phyloP scores from a whole-genome alignment of 2,888 invertebrate species.

The Scaptomyza flava region DNA sequence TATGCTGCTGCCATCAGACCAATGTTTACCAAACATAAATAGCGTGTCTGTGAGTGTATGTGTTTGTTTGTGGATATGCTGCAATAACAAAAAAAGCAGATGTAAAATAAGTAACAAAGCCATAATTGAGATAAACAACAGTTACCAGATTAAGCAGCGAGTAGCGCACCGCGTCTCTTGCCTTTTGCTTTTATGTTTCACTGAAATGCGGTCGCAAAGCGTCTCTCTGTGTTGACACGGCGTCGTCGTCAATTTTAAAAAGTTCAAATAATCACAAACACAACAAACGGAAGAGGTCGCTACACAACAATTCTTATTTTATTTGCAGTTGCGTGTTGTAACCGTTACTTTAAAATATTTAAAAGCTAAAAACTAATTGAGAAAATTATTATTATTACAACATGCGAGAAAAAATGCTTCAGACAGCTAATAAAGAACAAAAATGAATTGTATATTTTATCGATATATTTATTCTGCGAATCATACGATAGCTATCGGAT shows the following conservation, averaged over 20 bases:
- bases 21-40: constrained; percentile 52
- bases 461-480: constrained; percentile 17
- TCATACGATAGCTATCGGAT: constrained; percentile 12
- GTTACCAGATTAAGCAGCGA: constrained; percentile 29
- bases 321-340: background rate
- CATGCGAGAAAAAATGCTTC: constrained; percentile 50
- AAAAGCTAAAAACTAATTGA: constrained; percentile 32
- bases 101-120: constrained; percentile 13
- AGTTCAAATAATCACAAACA: constrained; percentile 22
- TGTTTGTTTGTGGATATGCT: constrained; percentile 1
- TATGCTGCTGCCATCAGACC: constrained; percentile 16
- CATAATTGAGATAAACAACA: constrained; percentile 28
- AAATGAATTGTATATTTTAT: constrained; percentile 25
- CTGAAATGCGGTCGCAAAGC: constrained; percentile 61
- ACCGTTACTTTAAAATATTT: constrained; percentile 21
- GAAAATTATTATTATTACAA: constrained; percentile 31
- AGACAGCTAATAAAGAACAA: constrained; percentile 35
- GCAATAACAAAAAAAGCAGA: constrained; percentile 20
- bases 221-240: constrained; percentile 58
- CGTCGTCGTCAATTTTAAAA: constrained; percentile 51
- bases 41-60: background rate
- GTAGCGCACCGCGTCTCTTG: constrained; percentile 22
- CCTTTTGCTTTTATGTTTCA: constrained; percentile 33
- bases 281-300: constrained; percentile 1
- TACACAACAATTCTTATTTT: background rate